These are phyloP conservation scores for Acrocephalus scirpaceus DNA, from an alignment of 2,797 vertebrate genomes.

Conservation along the genomic window DNA sequence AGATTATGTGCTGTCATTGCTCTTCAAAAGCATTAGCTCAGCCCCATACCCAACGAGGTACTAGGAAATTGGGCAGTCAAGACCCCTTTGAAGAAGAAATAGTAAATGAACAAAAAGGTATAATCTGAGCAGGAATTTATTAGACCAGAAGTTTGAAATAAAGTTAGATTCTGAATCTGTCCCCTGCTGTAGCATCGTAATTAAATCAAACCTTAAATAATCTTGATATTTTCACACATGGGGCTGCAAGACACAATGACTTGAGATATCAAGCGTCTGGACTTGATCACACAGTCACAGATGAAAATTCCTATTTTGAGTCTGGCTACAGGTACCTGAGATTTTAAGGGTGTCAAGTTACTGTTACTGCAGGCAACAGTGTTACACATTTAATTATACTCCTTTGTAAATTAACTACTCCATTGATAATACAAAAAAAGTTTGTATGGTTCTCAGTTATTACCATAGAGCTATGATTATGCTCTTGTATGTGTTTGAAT, in stretches of 20 bases:
- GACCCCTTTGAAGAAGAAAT: background rate
- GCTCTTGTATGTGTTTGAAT: background rate
- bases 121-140: background rate
- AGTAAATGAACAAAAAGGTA: background rate
- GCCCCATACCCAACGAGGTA: fast-evolving
- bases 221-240: background rate
- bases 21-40: background rate
- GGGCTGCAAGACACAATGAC: background rate
- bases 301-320: background rate
- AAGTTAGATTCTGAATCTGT: background rate
- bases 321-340: background rate
- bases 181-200: background rate
- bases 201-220: background rate
- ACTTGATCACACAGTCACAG: background rate
- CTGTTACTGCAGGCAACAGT: background rate
- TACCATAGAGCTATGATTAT: background rate
- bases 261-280: background rate
- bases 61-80: background rate
- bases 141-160: background rate
- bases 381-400: background rate
- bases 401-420: background rate
- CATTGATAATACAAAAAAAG: background rate
- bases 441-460: background rate
- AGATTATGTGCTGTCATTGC: background rate
- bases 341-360: background rate